These are phyloP conservation scores for Chymomyza fuscimana DNA, from an alignment of 2,888 invertebrate genomes.

Conservation along the genomic window DNA sequence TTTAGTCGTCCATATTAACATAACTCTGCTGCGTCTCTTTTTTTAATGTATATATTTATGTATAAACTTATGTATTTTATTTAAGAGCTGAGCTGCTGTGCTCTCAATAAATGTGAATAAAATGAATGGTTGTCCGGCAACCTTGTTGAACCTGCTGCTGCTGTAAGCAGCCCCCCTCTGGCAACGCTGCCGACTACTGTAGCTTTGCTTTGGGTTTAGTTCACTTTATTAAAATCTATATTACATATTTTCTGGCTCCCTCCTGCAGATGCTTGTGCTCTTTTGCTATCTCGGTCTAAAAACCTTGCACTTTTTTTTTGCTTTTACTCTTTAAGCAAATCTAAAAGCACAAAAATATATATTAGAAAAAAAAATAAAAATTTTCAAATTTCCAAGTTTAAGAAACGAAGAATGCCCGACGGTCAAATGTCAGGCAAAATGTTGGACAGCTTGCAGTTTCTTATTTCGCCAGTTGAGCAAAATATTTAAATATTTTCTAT, in stretches of 20 bases:
- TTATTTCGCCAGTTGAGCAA: slow-evolving; percentile 7
- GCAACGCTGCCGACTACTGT: background rate
- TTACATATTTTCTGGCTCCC: background rate
- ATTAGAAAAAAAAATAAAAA: background rate
- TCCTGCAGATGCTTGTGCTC: slow-evolving; percentile 14
- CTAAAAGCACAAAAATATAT: background rate
- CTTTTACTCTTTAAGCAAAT: slow-evolving; percentile 19
- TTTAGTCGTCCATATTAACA: slow-evolving; percentile 25
- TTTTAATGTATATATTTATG: background rate
- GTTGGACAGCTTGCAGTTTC: slow-evolving; percentile 49
- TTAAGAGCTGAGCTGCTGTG: slow-evolving; percentile 51
- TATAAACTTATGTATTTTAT: slow-evolving; percentile 49
- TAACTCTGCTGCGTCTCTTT: slow-evolving; percentile 12
- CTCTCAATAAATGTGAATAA: slow-evolving; percentile 67
- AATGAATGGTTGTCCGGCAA: slow-evolving; percentile 35
- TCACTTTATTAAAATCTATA: background rate
- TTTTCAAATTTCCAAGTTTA: background rate
- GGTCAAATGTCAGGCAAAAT: slow-evolving; percentile 60
- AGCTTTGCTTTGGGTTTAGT: background rate
- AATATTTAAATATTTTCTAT: slow-evolving; percentile 19
- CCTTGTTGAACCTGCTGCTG: background rate
- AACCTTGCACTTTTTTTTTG: slow-evolving; percentile 20
- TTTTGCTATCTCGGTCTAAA: slow-evolving; percentile 18
- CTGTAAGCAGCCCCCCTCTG: background rate
- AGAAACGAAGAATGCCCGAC: slow-evolving; percentile 29